A percentile compares a stretch with the other conserved stretches of the same genome.
phyloP scores from a whole-genome alignment of 2,113 vertebrate species.

The Oreotrochilus melanogaster region DNA sequence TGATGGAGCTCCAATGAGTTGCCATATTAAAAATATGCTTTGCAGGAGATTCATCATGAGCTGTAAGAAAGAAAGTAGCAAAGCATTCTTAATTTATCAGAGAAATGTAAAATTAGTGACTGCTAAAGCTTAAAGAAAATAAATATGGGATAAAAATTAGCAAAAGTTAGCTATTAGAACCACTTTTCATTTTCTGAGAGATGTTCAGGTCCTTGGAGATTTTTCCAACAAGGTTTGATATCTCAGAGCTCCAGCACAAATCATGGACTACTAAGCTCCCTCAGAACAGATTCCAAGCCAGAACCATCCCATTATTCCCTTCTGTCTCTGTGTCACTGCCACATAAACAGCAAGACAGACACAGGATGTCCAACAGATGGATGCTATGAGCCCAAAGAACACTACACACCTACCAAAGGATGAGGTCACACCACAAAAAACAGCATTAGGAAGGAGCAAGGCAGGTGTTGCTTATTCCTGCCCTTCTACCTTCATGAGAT shows the following conservation, averaged over 20 bases:
- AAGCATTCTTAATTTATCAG: background rate
- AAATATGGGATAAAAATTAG: background rate
- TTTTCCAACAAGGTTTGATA: background rate
- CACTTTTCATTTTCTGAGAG: background rate
- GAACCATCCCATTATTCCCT: background rate
- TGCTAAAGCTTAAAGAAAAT: background rate
- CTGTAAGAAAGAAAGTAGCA: background rate
- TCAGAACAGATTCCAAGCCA: background rate
- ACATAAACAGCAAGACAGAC: background rate
- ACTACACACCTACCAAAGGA: rapidly evolving
- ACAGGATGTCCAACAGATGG: background rate
- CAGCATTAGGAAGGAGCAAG: background rate
- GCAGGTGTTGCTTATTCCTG: background rate
- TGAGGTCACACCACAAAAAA: background rate
- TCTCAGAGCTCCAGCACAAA: background rate
- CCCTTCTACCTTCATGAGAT: rapidly evolving
- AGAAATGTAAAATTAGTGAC: background rate
- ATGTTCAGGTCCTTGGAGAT: background rate
- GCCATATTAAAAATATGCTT: background rate
- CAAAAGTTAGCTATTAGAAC: background rate
- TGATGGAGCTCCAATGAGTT: background rate
- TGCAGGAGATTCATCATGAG: background rate
- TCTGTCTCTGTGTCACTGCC: background rate
- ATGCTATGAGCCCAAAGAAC: background rate
- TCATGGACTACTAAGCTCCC: background rate